Conservation (phyloP, 2,797 vertebrate genomes). For the Anguilla megastoma region DNA sequence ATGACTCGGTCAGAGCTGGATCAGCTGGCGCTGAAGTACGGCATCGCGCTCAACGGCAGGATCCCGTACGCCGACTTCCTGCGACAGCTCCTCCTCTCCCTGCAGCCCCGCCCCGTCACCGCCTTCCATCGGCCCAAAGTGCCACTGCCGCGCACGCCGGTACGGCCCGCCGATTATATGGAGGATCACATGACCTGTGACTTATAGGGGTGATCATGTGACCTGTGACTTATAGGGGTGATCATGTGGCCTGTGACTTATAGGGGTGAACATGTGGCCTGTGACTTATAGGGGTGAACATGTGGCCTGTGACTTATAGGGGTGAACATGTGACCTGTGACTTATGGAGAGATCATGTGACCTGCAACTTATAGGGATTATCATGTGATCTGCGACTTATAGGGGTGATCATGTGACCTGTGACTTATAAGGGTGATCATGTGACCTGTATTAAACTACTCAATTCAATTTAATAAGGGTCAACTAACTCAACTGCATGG, state of each 20-base stretch:
- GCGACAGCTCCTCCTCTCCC: constrained; percentile 64
- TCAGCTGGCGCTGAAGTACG: constrained; percentile 63
- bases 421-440: no score
- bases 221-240: background rate
- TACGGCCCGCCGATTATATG: constrained; percentile 33
- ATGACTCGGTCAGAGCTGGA: constrained; percentile 64
- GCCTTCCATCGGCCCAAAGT: constrained; percentile 43
- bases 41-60: constrained; percentile 56
- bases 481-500: background rate
- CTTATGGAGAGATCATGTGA: no score
- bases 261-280: background rate
- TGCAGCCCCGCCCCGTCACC: constrained; percentile 55
- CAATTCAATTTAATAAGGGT: background rate
- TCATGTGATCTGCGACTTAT: no score
- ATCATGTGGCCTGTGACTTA: background rate
- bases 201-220: no score
- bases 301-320: no score
- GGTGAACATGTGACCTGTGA: no score
- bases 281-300: no score
- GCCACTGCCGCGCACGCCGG: constrained; percentile 46
- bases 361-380: no score
- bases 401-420: no score
- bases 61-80: constrained; percentile 73
- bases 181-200: background rate
- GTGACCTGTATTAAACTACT: background rate